Conservation (phyloP, 2,797 vertebrate genomes). For the Epinephelus coioides region DNA sequence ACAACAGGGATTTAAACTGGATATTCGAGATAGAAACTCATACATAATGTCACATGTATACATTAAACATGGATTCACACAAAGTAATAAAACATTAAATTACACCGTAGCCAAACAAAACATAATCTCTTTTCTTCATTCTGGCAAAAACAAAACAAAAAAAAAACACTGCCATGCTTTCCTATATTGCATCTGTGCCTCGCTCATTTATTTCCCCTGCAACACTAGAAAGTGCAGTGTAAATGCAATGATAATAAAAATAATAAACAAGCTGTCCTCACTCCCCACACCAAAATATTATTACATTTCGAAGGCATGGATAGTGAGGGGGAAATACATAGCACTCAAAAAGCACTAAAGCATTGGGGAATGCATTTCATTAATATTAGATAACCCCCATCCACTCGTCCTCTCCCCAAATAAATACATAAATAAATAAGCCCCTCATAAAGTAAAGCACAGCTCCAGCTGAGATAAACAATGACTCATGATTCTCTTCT, state of each 20-base stretch:
- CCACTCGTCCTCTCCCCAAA: constrained; percentile 89
- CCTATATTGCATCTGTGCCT: constrained; percentile 84
- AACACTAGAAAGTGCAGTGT: constrained; percentile 83
- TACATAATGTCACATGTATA: constrained; percentile 83
- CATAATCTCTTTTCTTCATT: constrained; percentile 85
- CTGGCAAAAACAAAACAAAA: constrained; percentile 62
- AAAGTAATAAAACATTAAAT: constrained; percentile 87
- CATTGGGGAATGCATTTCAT: constrained; percentile 90
- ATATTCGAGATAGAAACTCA: constrained; percentile 77
- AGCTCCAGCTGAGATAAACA: constrained; percentile 89
- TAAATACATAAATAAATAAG: constrained; percentile 93
- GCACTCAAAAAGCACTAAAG: constrained; percentile 89
- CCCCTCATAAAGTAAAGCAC: constrained; percentile 88
- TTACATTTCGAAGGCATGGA: constrained; percentile 86
- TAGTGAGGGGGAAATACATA: constrained; percentile 85
- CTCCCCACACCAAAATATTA: constrained; percentile 87
- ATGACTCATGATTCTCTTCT: constrained; percentile 89
- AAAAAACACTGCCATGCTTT: constrained; percentile 71
- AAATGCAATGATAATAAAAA: constrained; percentile 91
- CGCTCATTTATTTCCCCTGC: constrained; percentile 84
- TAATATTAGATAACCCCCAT: constrained; percentile 91
- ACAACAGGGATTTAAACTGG: constrained; percentile 76
- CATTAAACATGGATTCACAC: constrained; percentile 86
- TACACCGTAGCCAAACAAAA: constrained; percentile 83
- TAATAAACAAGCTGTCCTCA: constrained; percentile 90